Evolutionary conservation across 2,888 invertebrate genomes (phyloP).

Genomic region (Sipunculus nudus): DNA sequence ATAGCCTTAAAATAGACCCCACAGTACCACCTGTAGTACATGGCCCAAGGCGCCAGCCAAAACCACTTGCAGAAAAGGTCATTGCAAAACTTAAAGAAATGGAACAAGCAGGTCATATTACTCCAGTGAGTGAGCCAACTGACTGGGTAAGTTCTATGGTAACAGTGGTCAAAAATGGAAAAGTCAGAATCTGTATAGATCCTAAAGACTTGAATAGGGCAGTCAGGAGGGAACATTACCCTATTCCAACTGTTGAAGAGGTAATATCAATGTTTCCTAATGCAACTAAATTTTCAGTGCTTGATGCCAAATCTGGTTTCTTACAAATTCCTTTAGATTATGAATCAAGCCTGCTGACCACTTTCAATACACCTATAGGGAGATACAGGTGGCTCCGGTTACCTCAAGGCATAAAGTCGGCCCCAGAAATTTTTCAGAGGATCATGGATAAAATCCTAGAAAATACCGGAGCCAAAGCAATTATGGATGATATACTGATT

Average conservation of each 20-base stretch:
- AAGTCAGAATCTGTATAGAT: slow-evolving; percentile 41
- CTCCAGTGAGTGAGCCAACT: slow-evolving; percentile 34
- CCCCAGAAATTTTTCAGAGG: too few species aligned
- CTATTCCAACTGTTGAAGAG: slow-evolving; percentile 42
- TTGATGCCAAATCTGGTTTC: slow-evolving; percentile 44
- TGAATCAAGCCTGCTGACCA: slow-evolving; percentile 39
- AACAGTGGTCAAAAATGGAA: slow-evolving; percentile 31
- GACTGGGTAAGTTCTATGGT: slow-evolving; percentile 45
- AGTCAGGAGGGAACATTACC: slow-evolving; percentile 35
- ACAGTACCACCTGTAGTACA: slow-evolving; percentile 25
- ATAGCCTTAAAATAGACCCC: slow-evolving; percentile 22
- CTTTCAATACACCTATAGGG: slow-evolving; percentile 43
- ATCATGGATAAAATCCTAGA: too few species aligned
- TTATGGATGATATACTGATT: too few species aligned
- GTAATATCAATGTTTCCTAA: slow-evolving; percentile 35
- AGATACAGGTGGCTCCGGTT: slow-evolving; percentile 39
- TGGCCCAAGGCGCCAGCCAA: slow-evolving; percentile 23
- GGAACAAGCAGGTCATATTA: slow-evolving; percentile 36
- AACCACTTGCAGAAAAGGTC: slow-evolving; percentile 17
- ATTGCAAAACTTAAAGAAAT: slow-evolving; percentile 40
- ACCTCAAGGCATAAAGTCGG: slow-evolving; percentile 40
- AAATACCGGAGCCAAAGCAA: too few species aligned
- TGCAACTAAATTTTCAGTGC: slow-evolving; percentile 38
- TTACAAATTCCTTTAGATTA: slow-evolving; percentile 40
- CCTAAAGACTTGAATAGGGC: slow-evolving; percentile 39